Base-by-base conservation (phyloP, 2,797 vertebrate species). In the Anas bahamensis region DNA sequence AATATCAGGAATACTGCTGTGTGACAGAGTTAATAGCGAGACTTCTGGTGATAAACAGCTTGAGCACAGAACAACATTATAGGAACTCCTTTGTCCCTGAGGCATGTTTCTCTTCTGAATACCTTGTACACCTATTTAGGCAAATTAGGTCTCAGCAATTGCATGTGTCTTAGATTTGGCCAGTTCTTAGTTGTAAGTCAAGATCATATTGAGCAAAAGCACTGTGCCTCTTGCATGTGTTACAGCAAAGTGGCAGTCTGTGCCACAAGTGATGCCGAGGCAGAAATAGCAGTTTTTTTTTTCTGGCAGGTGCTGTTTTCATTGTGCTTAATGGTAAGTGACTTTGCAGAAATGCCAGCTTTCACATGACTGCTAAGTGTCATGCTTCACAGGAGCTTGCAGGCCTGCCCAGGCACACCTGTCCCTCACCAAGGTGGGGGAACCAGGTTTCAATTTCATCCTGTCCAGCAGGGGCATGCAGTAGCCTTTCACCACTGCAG, bases 151-250 rank as follows among this genome's bases (percentile, higher is more conserved):
- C 33, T 26, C 33, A 17, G 24, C 24, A 44, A 33, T 39, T 39
- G 17, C 26, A 19, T 13, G 14, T 29, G 37, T 12, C 24, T 28
- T 21, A 37, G 7, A 10, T n/a, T 56, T 39, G 24, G 17, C 16
- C 22, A 37, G 31, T 52, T 68, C 31, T 22, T 37, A 17, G 13
- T 26, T 41, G 48, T 48, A 75, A 41, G 48, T 39, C 8, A 29
- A 39, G 11, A 18, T 5, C 35, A 19, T 19, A 29, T 10, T 18
- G n/a, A 48, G 41, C 64, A 22, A 28, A 39, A 17, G 31, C 41
- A 24, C 23, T 17, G 13, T 17, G 39, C 44, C 50, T 31, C 19
- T 41, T 26, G 10, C 2, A 0, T 2, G 4, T 8, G 6, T 7
- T 8, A 10, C 33, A 46, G 37, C 37, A 29, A 28, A 29, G 13